Evolutionary conservation across 1,140 invertebrate genomes (phyloP).

Genomic region (Ctenoplectra terminalis): DNA sequence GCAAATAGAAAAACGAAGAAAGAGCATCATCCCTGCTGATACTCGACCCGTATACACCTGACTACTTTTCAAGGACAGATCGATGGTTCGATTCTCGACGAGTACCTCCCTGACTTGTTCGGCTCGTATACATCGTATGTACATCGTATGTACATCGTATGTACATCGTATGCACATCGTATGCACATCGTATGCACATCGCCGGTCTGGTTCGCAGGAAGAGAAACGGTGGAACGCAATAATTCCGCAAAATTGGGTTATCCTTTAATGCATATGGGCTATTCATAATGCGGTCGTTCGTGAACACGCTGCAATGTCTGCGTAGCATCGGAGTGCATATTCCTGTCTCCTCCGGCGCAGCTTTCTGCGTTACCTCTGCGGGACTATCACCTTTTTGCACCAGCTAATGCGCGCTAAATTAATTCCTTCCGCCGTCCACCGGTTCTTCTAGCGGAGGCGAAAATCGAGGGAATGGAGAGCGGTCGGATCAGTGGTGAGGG

Average conservation of each 20-base stretch:
- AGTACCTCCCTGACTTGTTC: background rate
- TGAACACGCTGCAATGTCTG: constrained; percentile 11
- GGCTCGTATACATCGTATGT: background rate
- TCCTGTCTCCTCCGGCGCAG: constrained; percentile 47
- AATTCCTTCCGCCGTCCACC: constrained; percentile 46
- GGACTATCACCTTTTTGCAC: constrained; percentile 26
- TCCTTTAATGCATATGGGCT: constrained; percentile 59
- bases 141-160: no score
- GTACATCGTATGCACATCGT: background rate
- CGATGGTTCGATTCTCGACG: background rate
- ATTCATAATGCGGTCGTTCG: constrained; percentile 56
- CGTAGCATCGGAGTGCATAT: constrained; percentile 55
- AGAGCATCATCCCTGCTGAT: background rate
- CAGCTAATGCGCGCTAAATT: constrained; percentile 54
- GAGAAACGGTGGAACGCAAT: constrained; percentile 52
- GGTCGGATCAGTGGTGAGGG: background rate
- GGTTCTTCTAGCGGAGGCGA: background rate
- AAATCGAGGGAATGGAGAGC: constrained; percentile 27
- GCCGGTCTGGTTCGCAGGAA: no score
- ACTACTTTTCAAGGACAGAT: background rate
- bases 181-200: no score
- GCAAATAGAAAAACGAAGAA: background rate
- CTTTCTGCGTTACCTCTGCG: no score
- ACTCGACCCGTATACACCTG: no score
- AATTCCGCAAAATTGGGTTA: constrained; percentile 71